These are phyloP conservation scores for Cheilosia pagana DNA, from an alignment of 2,888 invertebrate species.

Conservation along the genomic window DNA sequence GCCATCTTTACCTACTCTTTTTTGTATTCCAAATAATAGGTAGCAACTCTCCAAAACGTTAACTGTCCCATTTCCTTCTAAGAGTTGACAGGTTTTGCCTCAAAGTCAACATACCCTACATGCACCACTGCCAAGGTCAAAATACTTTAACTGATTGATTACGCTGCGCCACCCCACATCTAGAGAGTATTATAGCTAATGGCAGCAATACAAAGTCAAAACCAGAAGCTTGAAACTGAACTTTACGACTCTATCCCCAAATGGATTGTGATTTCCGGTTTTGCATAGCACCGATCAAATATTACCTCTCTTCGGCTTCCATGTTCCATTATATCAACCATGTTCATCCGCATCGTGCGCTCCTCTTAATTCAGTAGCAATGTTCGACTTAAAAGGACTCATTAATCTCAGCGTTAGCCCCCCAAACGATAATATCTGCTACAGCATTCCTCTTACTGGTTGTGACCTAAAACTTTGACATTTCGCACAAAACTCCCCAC, in stretches of 20 bases:
- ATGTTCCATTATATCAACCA: conserved; percentile 50
- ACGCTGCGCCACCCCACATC: conserved; percentile 5
- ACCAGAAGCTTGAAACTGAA: conserved; percentile 65
- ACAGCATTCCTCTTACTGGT: conserved; percentile 55
- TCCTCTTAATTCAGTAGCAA: conserved; percentile 62
- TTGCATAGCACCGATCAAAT: neutral
- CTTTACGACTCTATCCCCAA: conserved; percentile 52
- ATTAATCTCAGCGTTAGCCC: conserved; percentile 58
- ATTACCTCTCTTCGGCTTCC: conserved; percentile 1
- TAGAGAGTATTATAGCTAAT: neutral
- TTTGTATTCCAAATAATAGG: too few species aligned
- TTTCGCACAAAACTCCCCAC: conserved; percentile 42
- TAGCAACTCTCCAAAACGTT: too few species aligned
- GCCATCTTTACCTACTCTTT: too few species aligned
- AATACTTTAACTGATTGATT: conserved; percentile 63
- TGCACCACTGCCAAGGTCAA: conserved; percentile 38
- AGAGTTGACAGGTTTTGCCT: neutral
- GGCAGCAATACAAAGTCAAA: conserved; percentile 31
- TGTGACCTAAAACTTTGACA: conserved; percentile 58
- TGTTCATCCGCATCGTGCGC: conserved; percentile 4
- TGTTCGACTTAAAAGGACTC: conserved; percentile 67
- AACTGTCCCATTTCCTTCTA: too few species aligned
- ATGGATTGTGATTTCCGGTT: conserved; percentile 58
- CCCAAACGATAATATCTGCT: conserved; percentile 50
- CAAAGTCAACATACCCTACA: neutral